phyloP scores from a whole-genome alignment of 2,888 invertebrate species.

The Aphodius granarius region DNA sequence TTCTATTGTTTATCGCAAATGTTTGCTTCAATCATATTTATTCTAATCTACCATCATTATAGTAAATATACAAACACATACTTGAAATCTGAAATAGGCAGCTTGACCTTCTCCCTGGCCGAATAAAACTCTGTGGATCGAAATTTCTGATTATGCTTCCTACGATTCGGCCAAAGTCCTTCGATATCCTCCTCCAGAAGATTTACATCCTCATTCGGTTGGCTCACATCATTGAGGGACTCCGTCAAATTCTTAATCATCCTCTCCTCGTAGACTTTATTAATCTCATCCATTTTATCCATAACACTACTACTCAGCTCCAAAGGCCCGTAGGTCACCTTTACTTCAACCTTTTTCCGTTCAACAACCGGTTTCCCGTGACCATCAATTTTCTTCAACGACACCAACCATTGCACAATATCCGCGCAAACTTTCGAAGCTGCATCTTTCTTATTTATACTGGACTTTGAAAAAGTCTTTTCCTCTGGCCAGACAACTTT shows the following conservation, averaged over 20 bases:
- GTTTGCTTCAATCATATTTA: no score
- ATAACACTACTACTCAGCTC: constrained; percentile 41
- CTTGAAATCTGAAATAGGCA: constrained; percentile 53
- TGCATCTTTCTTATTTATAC: constrained; percentile 59
- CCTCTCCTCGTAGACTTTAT: constrained; percentile 36
- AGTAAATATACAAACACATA: no score
- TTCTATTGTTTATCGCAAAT: no score
- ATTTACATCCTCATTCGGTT: background rate
- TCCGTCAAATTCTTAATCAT: constrained; percentile 34
- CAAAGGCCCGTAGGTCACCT: constrained; percentile 45
- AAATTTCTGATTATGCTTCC: constrained; percentile 31
- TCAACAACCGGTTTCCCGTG: constrained; percentile 56
- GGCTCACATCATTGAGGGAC: background rate
- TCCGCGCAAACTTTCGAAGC: constrained; percentile 58
- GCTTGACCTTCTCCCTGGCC: constrained; percentile 41
- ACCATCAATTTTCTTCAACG: constrained; percentile 54
- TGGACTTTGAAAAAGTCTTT: constrained; percentile 57
- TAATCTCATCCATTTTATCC: constrained; percentile 53
- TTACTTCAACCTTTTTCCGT: constrained; percentile 48
- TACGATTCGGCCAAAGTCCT: constrained; percentile 20
- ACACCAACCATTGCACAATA: constrained; percentile 60
- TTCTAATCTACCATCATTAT: no score
- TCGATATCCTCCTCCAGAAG: constrained; percentile 24
- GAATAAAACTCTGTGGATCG: constrained; percentile 37
- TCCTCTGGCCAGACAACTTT: constrained; percentile 62